These are phyloP conservation scores for Tipula vernalis DNA, from an alignment of 2,888 invertebrate genomes.

Conservation along the genomic window DNA sequence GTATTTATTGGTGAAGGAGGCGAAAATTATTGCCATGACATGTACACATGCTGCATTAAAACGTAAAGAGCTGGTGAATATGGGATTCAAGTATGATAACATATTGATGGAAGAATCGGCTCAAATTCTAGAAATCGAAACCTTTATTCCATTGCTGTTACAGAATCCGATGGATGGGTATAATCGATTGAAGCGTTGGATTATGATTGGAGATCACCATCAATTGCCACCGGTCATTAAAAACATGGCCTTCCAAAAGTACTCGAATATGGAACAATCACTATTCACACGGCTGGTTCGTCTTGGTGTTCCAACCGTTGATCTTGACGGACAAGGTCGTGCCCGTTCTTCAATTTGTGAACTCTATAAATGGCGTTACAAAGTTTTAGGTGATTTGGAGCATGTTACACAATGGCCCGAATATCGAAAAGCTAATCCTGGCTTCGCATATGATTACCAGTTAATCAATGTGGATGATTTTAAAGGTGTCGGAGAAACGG, in stretches of 20 bases:
- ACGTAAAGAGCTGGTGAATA: constrained; percentile 87
- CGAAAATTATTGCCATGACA: constrained; percentile 99
- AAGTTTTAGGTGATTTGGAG: constrained; percentile 82
- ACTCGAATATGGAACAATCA: constrained; percentile 99
- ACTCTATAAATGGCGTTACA: constrained; percentile 93
- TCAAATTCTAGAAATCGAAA: constrained; percentile 98
- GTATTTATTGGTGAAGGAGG: constrained; percentile 94
- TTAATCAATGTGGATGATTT: constrained; percentile 93
- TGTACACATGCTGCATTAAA: constrained; percentile 99
- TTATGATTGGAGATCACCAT: constrained; percentile 99
- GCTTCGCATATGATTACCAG: constrained; percentile 87
- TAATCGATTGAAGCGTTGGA: constrained; percentile 94
- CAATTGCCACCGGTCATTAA: constrained; percentile 98
- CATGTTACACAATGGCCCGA: constrained; percentile 78
- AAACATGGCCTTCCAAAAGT: constrained; percentile 99
- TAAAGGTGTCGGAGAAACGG: constrained; percentile 91
- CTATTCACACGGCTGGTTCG: constrained; percentile 93
- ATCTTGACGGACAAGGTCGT: constrained; percentile 95
- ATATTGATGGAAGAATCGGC: constrained; percentile 99
- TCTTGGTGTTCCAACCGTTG: constrained; percentile 92
- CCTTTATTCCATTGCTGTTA: constrained; percentile 94
- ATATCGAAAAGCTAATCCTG: constrained; percentile 84
- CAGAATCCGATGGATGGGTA: constrained; percentile 96
- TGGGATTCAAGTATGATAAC: constrained; percentile 95
- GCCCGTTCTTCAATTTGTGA: constrained; percentile 77